Evolutionary conservation across 2,888 invertebrate species (phyloP).

Genomic region (Leptinotarsa haldemani): DNA sequence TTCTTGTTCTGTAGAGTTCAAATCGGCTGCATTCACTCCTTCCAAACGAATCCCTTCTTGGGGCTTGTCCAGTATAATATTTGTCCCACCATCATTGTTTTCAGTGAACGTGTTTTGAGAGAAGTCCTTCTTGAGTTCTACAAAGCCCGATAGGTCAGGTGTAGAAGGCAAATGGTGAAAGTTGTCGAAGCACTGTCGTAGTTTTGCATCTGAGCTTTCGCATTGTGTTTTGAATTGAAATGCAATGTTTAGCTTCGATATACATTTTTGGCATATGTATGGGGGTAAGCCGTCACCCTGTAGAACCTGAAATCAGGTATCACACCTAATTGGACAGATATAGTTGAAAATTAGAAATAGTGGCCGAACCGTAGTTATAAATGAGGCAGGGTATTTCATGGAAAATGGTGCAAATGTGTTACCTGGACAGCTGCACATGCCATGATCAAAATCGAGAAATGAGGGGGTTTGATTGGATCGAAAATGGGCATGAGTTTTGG

Average conservation of each 20-base stretch:
- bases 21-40: constrained; percentile 28
- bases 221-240: constrained; percentile 65
- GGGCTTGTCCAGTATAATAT: constrained; percentile 28
- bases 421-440: constrained; percentile 66
- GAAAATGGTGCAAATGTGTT: constrained; percentile 34
- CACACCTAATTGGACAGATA: constrained; percentile 18
- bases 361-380: too few relatives aligned
- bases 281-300: constrained; percentile 64
- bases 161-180: constrained; percentile 56
- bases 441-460: constrained; percentile 65
- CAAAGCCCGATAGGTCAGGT: constrained; percentile 58
- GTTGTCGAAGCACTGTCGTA: constrained; percentile 62
- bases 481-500: constrained; percentile 65
- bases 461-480: constrained; percentile 64
- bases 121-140: constrained; percentile 58
- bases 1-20: constrained; percentile 36
- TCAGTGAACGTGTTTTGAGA: constrained; percentile 34
- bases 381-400: too few relatives aligned
- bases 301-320: constrained; percentile 57
- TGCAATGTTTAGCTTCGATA: constrained; percentile 63
- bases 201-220: constrained; percentile 63
- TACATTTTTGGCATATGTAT: constrained; percentile 64
- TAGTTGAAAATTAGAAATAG: background rate
- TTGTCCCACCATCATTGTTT: constrained; percentile 39
- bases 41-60: constrained; percentile 24